Percentiles rank a stretch among this genome's conserved stretches.
Conservation (phyloP, 2,888 invertebrate species). For the Hyposoter dolosus region DNA sequence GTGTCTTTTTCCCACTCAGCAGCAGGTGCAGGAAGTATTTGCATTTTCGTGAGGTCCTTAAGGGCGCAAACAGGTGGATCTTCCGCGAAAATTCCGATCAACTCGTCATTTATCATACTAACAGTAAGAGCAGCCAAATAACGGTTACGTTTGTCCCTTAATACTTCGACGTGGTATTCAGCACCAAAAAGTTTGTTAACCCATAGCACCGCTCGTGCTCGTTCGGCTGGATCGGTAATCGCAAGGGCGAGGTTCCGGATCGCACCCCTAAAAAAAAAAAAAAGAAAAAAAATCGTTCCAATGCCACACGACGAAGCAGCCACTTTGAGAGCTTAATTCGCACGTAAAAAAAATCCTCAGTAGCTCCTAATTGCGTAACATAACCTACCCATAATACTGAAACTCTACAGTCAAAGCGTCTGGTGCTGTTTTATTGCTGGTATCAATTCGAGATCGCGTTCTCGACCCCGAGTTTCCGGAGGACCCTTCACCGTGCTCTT, state of each 20-base stretch:
- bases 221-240: slow-evolving; percentile 81
- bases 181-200: slow-evolving; percentile 85
- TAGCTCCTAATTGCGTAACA: background rate
- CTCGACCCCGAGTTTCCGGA: slow-evolving; percentile 44
- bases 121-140: slow-evolving; percentile 84
- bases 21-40: slow-evolving; percentile 75
- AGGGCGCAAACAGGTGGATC: slow-evolving; percentile 83
- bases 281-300: background rate
- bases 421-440: slow-evolving; percentile 64
- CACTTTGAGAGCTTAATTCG: background rate
- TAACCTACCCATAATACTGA: slow-evolving; percentile 83
- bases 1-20: slow-evolving; percentile 85
- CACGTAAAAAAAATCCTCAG: background rate
- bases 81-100: slow-evolving; percentile 81
- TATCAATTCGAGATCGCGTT: slow-evolving; percentile 33
- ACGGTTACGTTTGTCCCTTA: slow-evolving; percentile 85
- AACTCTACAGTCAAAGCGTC: slow-evolving; percentile 85
- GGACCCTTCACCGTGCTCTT: slow-evolving; percentile 4
- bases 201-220: slow-evolving; percentile 84
- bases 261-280: slow-evolving; percentile 78
- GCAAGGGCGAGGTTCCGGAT: slow-evolving; percentile 84
- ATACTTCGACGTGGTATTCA: slow-evolving; percentile 85
- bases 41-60: slow-evolving; percentile 80
- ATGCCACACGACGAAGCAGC: background rate
- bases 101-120: slow-evolving; percentile 84